These are phyloP conservation scores for Silurus glanis DNA, from an alignment of 2,113 vertebrate genomes.

Conservation along the genomic window DNA sequence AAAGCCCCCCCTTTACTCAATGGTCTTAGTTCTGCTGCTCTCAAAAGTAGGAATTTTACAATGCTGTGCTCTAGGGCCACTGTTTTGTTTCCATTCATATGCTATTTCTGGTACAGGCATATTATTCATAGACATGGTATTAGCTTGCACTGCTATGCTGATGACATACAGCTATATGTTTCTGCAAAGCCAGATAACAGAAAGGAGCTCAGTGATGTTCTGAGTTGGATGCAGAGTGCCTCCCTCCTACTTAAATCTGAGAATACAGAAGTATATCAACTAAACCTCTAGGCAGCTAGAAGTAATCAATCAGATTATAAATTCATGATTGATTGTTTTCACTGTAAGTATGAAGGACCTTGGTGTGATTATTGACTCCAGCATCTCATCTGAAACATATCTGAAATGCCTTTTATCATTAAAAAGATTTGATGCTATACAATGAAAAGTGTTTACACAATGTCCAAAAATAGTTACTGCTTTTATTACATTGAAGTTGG, in stretches of 20 bases:
- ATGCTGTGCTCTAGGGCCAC: too few species aligned
- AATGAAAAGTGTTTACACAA: neutral
- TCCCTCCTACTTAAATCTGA: conserved; percentile 15
- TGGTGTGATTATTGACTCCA: neutral
- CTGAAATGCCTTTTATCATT: neutral
- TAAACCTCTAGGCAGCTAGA: conserved; percentile 11
- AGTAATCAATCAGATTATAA: neutral
- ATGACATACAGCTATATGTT: neutral
- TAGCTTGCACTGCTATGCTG: neutral
- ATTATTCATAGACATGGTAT: neutral
- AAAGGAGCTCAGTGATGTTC: neutral
- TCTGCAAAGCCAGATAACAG: neutral
- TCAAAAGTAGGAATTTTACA: neutral
- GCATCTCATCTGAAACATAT: neutral
- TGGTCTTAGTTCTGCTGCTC: neutral
- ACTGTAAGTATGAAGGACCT: neutral
- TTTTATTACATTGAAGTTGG: neutral
- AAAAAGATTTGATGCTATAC: neutral
- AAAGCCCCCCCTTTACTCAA: too few species aligned
- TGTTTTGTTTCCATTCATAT: neutral
- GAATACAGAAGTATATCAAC: neutral
- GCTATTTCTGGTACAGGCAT: neutral
- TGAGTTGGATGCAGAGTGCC: neutral
- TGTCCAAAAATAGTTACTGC: neutral
- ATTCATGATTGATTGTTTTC: neutral